Percentiles rank a stretch among this genome's conserved stretches.
Conservation (phyloP, 2,888 invertebrate species). For the Caradrina kadenii region DNA sequence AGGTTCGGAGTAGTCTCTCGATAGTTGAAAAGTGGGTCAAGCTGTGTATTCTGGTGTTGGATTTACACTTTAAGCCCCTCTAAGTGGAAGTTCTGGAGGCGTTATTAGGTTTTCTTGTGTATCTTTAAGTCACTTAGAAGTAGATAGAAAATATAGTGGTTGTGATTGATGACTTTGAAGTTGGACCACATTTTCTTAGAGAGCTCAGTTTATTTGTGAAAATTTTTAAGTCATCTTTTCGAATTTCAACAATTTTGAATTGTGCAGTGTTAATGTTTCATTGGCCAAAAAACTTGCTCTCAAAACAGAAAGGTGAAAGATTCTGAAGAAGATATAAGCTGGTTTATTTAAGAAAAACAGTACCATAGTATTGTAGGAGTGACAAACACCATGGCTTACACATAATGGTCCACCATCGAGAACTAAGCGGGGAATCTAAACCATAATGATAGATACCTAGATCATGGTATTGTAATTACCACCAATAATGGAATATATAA, state of each 20-base stretch:
- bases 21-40: conserved; percentile 64
- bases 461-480: no score
- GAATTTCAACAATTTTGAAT: no score
- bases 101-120: conserved; percentile 34
- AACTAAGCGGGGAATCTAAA: no score
- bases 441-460: no score
- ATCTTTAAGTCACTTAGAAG: neutral
- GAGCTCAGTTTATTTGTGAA: neutral
- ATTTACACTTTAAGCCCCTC: conserved; percentile 37
- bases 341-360: neutral
- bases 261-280: no score
- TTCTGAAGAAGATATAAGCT: neutral
- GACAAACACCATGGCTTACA: no score
- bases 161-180: conserved; percentile 22
- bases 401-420: no score
- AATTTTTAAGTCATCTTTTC: neutral
- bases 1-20: conserved; percentile 41
- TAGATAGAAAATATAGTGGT: conserved; percentile 1
- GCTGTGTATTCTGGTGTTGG: conserved; percentile 47
- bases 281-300: neutral
- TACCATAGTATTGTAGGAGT: neutral
- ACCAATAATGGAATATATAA: no score
- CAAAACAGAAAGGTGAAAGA: neutral
- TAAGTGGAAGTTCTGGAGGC: conserved; percentile 24
- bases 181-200: neutral